Percentiles rank a stretch among this genome's conserved stretches.
Conservation (phyloP, 2,113 vertebrate genomes). For the Ciconia stormi region DNA sequence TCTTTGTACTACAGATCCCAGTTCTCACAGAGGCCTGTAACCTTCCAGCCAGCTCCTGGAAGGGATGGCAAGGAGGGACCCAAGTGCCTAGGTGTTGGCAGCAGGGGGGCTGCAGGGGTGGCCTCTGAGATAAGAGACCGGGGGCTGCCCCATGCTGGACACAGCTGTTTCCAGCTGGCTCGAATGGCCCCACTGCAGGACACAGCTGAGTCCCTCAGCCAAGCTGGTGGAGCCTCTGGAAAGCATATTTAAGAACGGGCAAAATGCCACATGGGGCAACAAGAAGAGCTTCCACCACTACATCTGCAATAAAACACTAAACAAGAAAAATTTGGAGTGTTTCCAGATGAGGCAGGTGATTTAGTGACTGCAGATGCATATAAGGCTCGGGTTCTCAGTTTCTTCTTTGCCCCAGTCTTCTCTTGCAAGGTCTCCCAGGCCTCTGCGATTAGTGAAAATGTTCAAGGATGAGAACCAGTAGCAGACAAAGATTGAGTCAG, state of each 20-base stretch:
- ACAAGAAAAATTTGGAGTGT: not conserved
- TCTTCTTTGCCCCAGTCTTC: not conserved
- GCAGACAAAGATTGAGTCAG: not conserved
- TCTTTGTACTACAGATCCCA: not conserved
- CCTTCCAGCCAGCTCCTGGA: not conserved
- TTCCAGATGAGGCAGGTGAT: not conserved
- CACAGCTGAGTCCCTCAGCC: not conserved
- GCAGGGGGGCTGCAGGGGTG: not conserved
- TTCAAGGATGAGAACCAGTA: not conserved
- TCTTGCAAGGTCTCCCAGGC: not conserved
- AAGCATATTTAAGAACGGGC: not conserved
- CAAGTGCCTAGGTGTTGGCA: not conserved
- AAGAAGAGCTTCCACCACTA: not conserved
- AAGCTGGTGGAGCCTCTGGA: not conserved
- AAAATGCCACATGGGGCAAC: not conserved
- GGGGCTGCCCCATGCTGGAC: not conserved
- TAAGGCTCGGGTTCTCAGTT: not conserved
- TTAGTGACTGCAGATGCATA: not conserved
- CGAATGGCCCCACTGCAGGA: not conserved
- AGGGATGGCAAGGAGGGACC: not conserved
- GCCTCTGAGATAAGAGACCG: not conserved
- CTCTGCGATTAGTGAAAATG: not conserved
- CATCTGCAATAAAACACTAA: not conserved
- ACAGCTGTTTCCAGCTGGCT: not conserved
- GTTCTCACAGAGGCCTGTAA: not conserved